Percentiles rank a stretch among this genome's conserved stretches.
phyloP scores from a whole-genome alignment of 2,797 vertebrate genomes.

The Neosalanx taihuensis region DNA sequence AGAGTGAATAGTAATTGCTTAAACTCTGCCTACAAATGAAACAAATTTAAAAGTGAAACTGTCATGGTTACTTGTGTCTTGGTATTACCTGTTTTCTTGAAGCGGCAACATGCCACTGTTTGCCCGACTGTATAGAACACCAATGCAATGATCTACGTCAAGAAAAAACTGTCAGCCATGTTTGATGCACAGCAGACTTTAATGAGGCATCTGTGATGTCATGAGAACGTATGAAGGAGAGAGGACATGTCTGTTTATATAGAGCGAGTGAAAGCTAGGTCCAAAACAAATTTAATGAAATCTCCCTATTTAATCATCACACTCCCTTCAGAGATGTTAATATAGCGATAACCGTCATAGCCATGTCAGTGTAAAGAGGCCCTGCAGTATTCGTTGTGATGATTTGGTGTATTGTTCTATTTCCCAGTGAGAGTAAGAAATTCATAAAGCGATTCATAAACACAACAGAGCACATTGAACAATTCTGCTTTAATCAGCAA shows the following conservation, averaged over 20 bases:
- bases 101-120: conserved; percentile 41
- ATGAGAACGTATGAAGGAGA: conserved; percentile 53
- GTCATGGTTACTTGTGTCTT: conserved; percentile 52
- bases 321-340: conserved; percentile 58
- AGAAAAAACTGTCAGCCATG: conserved; percentile 54
- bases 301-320: conserved; percentile 72
- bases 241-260: conserved; percentile 37
- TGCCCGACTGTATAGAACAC: conserved; percentile 46
- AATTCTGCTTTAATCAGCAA: conserved; percentile 44
- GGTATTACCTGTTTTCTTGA: conserved; percentile 60
- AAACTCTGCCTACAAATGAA: conserved; percentile 50
- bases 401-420: conserved; percentile 56
- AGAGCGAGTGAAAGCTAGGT: not conserved
- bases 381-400: conserved; percentile 59
- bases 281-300: conserved; percentile 63
- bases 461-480: conserved; percentile 48
- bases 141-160: conserved; percentile 60
- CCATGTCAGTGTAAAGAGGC: conserved; percentile 59
- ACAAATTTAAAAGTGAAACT: conserved; percentile 63
- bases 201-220: conserved; percentile 71
- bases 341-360: conserved; percentile 52
- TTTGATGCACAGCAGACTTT: conserved; percentile 57
- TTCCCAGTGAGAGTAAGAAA: conserved; percentile 51
- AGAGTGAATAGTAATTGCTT: conserved; percentile 58
- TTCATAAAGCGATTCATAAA: conserved; percentile 55